These are phyloP conservation scores for Drosophila bunnanda DNA, from an alignment of 2,888 invertebrate species.

Conservation along the genomic window DNA sequence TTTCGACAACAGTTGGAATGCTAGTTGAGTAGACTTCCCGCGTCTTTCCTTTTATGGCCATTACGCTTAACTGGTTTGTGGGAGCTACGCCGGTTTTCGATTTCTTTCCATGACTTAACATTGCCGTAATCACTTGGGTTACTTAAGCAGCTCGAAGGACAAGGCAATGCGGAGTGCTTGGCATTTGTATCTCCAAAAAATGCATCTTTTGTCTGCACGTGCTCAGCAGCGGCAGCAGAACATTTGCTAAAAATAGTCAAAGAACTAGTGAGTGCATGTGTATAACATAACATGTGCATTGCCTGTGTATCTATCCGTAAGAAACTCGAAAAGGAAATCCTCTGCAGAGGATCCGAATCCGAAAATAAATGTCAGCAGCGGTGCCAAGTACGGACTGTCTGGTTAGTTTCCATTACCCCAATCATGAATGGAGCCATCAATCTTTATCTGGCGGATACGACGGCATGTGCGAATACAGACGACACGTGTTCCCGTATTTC, in stretches of 20 bases:
- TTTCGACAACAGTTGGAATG: conserved; percentile 6
- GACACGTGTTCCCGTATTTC: conserved; percentile 38
- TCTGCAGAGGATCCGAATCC: conserved; percentile 21
- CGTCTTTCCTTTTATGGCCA: conserved; percentile 36
- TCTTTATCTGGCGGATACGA: conserved; percentile 37
- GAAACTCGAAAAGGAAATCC: conserved; percentile 24
- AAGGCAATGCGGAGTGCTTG: conserved; percentile 12
- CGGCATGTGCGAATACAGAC: conserved; percentile 34
- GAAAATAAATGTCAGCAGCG: conserved; percentile 27
- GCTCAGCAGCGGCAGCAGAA: neutral
- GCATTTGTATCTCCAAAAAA: conserved; percentile 7
- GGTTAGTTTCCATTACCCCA: conserved; percentile 13
- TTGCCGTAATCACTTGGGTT: conserved; percentile 20
- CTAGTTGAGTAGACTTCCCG: conserved; percentile 11
- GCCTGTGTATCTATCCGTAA: conserved; percentile 13
- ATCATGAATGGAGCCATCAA: conserved; percentile 36
- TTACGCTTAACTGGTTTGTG: conserved; percentile 22
- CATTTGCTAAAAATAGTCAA: conserved; percentile 35
- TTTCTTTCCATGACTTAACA: conserved; percentile 34
- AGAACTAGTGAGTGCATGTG: neutral
- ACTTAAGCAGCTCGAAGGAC: conserved; percentile 35
- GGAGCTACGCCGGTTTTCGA: conserved; percentile 23
- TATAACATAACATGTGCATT: conserved; percentile 11
- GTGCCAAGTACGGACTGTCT: conserved; percentile 8
- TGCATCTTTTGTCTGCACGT: conserved; percentile 37